phyloP scores from a whole-genome alignment of 2,888 invertebrate genomes.

The Macrophya alboannulata region DNA sequence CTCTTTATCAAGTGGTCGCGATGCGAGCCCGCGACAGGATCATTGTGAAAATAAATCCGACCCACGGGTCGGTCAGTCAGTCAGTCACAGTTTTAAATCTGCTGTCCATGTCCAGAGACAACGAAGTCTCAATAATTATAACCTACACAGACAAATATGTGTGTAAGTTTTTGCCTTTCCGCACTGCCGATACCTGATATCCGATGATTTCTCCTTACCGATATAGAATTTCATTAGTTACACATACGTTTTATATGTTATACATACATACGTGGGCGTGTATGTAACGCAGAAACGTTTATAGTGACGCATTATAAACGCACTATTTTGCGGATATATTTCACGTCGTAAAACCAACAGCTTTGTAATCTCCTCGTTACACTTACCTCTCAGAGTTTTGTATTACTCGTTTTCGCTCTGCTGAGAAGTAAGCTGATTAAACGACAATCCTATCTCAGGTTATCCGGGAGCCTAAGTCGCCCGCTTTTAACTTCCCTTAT shows the following conservation, averaged over 20 bases:
- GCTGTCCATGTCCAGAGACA: not conserved
- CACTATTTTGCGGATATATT: conserved; percentile 38
- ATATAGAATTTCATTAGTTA: conserved; percentile 47
- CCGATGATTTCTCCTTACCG: conserved; percentile 34
- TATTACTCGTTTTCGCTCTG: not conserved
- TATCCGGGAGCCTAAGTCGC: conserved; percentile 26
- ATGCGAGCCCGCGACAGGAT: too few relatives aligned
- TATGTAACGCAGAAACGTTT: too few relatives aligned
- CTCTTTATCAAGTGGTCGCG: not conserved
- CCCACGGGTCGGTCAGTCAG: not conserved
- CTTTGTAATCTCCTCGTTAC: not conserved
- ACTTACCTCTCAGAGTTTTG: conserved; percentile 34
- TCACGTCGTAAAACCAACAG: conserved; percentile 33
- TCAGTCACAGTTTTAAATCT: not conserved
- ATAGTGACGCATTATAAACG: not conserved
- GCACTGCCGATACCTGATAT: conserved; percentile 36
- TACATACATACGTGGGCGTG: not conserved
- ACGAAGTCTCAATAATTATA: conserved; percentile 40
- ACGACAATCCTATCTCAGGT: conserved; percentile 53
- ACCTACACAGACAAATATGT: not conserved
- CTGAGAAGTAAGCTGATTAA: conserved; percentile 52
- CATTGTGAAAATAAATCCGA: not conserved
- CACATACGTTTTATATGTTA: too few relatives aligned
- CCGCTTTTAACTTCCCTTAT: conserved; percentile 10
- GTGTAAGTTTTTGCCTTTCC: conserved; percentile 33